A percentile compares a stretch with the other conserved stretches of the same genome.
phyloP scores from a whole-genome alignment of 2,113 vertebrate species.

The Oriolus oriolus region DNA sequence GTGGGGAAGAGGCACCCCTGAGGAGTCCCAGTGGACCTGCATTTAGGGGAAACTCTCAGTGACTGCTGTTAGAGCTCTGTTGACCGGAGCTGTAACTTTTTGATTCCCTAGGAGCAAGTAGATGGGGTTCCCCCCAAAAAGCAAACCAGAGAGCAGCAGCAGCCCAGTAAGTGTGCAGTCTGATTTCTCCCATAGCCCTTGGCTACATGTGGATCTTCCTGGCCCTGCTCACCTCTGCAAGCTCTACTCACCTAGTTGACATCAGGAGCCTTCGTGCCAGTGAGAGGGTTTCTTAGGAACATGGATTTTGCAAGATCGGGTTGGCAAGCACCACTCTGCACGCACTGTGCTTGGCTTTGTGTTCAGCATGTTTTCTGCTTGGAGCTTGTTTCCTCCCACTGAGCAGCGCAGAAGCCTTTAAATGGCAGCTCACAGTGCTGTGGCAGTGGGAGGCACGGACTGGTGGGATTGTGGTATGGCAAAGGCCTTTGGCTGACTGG shows the following conservation, averaged over 20 bases:
- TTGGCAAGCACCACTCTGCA: background rate
- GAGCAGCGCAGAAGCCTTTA: background rate
- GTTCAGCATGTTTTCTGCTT: background rate
- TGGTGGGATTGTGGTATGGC: background rate
- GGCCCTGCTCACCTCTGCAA: background rate
- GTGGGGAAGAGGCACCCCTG: background rate
- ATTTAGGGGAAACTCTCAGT: background rate
- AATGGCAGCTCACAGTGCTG: background rate
- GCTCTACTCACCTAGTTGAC: background rate
- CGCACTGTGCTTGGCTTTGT: background rate
- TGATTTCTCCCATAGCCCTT: background rate
- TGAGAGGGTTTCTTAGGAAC: background rate
- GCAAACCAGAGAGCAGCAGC: background rate
- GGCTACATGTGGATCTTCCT: background rate
- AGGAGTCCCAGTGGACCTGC: background rate
- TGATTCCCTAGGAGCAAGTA: background rate
- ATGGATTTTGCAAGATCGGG: background rate
- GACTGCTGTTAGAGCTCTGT: background rate
- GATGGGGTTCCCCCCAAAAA: background rate
- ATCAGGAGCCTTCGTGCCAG: accelerated
- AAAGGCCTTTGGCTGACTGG: background rate
- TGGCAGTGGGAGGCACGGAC: background rate
- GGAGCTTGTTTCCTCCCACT: background rate
- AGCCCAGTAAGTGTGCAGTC: background rate
- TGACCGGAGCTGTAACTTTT: background rate